Evolutionary conservation across 1,140 invertebrate genomes (phyloP).

Genomic region (Pseudobourletiella spinata): DNA sequence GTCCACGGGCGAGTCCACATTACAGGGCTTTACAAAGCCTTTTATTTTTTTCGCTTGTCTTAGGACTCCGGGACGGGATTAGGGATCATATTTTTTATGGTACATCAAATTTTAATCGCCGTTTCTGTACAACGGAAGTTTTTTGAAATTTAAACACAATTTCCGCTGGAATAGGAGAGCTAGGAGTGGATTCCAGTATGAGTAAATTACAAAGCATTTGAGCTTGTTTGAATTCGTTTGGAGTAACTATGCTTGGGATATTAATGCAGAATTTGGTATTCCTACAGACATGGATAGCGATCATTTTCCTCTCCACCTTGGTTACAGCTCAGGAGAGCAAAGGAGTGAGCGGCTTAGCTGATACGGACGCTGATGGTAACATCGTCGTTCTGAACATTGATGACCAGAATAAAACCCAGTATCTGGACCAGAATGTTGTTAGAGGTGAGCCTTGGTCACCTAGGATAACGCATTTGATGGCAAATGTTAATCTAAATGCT

Average conservation of each 20-base stretch:
- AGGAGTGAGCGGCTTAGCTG: neutral
- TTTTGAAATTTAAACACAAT: neutral
- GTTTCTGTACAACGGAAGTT: no score
- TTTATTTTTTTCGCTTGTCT: no score
- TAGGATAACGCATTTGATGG: neutral
- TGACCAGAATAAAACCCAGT: conserved; percentile 58
- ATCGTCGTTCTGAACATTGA: conserved; percentile 53
- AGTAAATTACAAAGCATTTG: no score
- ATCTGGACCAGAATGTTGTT: conserved; percentile 58
- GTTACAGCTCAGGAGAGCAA: neutral
- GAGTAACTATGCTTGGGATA: no score
- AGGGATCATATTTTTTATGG: no score
- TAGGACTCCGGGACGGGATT: no score
- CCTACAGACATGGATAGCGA: neutral
- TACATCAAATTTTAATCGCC: no score
- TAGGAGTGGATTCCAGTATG: no score
- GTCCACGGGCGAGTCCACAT: no score
- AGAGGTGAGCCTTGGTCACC: conserved; percentile 45
- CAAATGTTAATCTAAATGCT: neutral
- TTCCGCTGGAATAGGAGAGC: neutral
- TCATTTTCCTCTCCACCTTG: neutral
- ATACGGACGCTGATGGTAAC: conserved; percentile 23
- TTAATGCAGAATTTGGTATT: neutral
- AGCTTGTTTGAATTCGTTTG: no score
- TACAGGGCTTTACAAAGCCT: no score